These are phyloP conservation scores for Calypte anna DNA, from an alignment of 2,113 vertebrate species.

Conservation along the genomic window DNA sequence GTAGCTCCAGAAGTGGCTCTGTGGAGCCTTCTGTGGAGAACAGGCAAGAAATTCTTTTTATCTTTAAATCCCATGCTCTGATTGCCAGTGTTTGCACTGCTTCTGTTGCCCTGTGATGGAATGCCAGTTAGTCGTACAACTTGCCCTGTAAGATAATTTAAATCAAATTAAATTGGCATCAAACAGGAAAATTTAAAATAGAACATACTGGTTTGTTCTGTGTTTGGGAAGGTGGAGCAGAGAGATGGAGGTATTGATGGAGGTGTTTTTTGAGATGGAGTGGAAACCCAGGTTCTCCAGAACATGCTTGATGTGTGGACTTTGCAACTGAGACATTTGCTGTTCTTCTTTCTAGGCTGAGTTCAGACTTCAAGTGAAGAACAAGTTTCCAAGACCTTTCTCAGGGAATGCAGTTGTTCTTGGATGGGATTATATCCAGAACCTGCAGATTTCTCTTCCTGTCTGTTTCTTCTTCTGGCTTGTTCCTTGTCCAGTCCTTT, in stretches of 20 bases:
- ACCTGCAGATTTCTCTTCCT: not conserved
- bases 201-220: not conserved
- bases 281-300: not conserved
- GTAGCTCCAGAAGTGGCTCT: not conserved
- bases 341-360: not conserved
- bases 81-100: not conserved
- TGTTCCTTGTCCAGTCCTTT: not conserved
- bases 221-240: not conserved
- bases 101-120: not conserved
- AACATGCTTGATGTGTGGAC: not conserved
- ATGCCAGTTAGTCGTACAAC: not conserved
- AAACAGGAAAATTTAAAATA: not conserved
- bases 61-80: not conserved
- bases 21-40: not conserved
- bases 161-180: constrained; percentile 4
- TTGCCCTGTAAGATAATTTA: constrained; percentile 6
- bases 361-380: not conserved
- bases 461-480: not conserved
- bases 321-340: not conserved
- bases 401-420: not conserved
- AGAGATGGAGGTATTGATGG: not conserved
- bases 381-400: not conserved
- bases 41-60: not conserved
- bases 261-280: too few relatives aligned
- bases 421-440: not conserved